Base-by-base conservation (phyloP, 2,113 vertebrate species). In the Caretta caretta region DNA sequence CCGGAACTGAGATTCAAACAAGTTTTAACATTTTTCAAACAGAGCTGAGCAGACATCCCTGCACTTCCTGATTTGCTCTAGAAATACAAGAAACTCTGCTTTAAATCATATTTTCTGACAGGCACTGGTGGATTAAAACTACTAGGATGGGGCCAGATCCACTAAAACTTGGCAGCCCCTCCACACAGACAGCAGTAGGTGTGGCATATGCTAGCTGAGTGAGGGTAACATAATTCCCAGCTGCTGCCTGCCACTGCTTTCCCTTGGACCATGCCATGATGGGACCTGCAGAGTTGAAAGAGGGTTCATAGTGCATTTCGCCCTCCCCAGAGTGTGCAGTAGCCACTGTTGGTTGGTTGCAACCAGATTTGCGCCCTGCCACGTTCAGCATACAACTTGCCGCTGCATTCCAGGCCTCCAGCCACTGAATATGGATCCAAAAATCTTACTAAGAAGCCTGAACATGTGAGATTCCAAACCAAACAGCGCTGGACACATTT, bases 71-170 rank as follows among this genome's bases (percentile, higher is more conserved):
- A 53, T 84, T 80, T 31, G 35, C 56, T 65, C 75, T 49, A 75
- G 17, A 42, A 48, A 80, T 6, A n/a, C 4, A 87, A 38, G 49
- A n/a, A 69, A 54, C 51, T 81, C 35, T 81, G 48, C 9, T 22
- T 35, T 56, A 17, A 12, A 0, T 13, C 9, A 51, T 29, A 8
- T 25, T 27, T 59, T 48, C 51, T 83, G 20, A 35, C 51, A 91
- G 80, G 51, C 27, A 48, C 27, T 0, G 0, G 35, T 27, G 91
- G 8, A 31, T 54, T 90, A 7, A 1, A 2, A 25, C 5, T 16
- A 25, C 6, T 13, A 53, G 4, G 46, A 25, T 31, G 29, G 17
- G 10, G 86, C 5, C 7, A 62, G 17, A 56, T 2, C 76, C 78
- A 88, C 22, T 57, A 86, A 86, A 88, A 1, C 10, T 10, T 1